Percentiles rank a stretch among this genome's conserved stretches.
Conservation (phyloP, 2,888 invertebrate genomes). For the Aporophyla nigra region DNA sequence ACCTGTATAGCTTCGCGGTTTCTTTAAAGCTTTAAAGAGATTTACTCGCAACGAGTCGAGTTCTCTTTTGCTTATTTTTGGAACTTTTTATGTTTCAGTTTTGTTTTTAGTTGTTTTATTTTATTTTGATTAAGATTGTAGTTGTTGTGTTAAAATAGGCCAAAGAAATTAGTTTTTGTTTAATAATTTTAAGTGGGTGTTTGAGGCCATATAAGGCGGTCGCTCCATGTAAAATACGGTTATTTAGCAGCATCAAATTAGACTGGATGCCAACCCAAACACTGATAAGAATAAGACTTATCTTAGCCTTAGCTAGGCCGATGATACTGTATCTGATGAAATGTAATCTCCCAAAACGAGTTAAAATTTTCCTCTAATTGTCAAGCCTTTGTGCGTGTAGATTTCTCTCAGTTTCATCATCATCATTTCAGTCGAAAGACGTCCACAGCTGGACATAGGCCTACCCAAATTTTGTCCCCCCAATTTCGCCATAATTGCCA, state of each 20-base stretch:
- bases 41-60: slow-evolving; percentile 56
- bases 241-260: not conserved
- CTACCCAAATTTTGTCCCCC: no score
- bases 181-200: not conserved
- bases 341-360: no score
- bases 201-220: not conserved
- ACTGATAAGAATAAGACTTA: no score
- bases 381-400: no score
- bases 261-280: not conserved
- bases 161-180: not conserved
- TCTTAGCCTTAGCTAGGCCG: no score
- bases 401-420: no score
- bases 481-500: no score
- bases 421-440: no score
- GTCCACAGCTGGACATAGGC: no score
- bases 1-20: slow-evolving; percentile 50
- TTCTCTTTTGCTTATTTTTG: slow-evolving; percentile 46
- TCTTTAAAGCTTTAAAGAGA: slow-evolving; percentile 66
- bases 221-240: not conserved
- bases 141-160: not conserved
- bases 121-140: not conserved
- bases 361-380: no score
- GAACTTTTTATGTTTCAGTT: slow-evolving; percentile 12
- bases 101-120: slow-evolving; percentile 27
- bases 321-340: no score